Evolutionary conservation across 2,113 vertebrate genomes (phyloP).

Genomic region (Xyliphius kryptos): DNA sequence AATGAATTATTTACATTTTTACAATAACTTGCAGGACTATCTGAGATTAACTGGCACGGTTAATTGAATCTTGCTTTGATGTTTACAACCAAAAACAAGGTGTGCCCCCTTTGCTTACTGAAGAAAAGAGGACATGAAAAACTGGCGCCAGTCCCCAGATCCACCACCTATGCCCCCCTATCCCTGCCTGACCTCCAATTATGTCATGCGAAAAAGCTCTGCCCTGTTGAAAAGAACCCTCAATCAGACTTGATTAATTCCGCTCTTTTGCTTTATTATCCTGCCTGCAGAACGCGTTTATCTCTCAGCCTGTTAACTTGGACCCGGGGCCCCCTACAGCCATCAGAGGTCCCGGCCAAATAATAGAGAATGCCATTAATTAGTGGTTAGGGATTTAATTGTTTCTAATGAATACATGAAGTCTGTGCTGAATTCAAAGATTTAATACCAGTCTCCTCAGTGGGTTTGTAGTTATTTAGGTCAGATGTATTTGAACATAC

Average conservation of each 20-base stretch:
- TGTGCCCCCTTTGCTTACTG: conserved; percentile 17
- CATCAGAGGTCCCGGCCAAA: conserved; percentile 51
- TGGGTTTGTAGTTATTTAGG: background rate
- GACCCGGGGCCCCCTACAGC: conserved; percentile 56
- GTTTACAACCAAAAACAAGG: background rate
- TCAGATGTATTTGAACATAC: too few relatives aligned
- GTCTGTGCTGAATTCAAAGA: conserved; percentile 35
- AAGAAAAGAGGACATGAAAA: conserved; percentile 34
- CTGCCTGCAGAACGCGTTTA: conserved; percentile 54
- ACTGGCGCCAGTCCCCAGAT: conserved; percentile 68
- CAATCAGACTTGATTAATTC: conserved; percentile 84
- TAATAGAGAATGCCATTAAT: conserved; percentile 67
- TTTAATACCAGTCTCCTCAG: background rate
- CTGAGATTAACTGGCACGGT: background rate
- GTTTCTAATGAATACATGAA: conserved; percentile 58
- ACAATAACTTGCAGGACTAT: too few relatives aligned
- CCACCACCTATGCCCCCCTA: conserved; percentile 35
- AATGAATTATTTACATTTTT: too few relatives aligned
- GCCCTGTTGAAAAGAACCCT: conserved; percentile 72
- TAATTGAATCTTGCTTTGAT: background rate
- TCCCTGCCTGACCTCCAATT: conserved; percentile 66
- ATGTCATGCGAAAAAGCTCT: conserved; percentile 76
- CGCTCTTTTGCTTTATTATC: conserved; percentile 76
- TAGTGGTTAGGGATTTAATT: conserved; percentile 66
- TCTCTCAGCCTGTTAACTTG: conserved; percentile 66